Conservation (phyloP, 2,113 vertebrate species). For the Ctenomys sociabilis region DNA sequence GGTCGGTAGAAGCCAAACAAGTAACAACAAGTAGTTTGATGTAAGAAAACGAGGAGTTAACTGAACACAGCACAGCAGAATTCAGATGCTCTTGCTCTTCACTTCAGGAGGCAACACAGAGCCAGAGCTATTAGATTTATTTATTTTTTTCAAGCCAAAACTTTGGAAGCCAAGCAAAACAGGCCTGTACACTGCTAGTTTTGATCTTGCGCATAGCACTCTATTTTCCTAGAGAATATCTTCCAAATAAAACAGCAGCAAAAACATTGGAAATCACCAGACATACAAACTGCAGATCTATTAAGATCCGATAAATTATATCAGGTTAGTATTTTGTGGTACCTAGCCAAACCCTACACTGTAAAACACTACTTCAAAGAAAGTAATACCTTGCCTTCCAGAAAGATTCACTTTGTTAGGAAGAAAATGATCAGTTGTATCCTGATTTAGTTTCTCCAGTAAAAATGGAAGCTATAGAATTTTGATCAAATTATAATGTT, state of each 20-base stretch:
- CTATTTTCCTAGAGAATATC: conserved; percentile 60
- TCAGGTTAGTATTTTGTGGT: neutral
- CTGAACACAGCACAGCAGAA: neutral
- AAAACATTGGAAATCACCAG: conserved; percentile 18
- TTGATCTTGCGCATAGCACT: conserved; percentile 17
- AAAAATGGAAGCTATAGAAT: conserved; percentile 24
- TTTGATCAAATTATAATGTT: neutral
- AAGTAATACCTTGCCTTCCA: neutral
- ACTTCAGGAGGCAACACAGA: neutral
- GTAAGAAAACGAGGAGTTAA: neutral
- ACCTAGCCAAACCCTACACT: neutral
- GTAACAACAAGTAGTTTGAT: neutral
- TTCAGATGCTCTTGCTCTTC: neutral
- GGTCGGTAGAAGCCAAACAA: neutral
- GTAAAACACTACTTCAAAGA: neutral
- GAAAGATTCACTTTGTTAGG: conserved; percentile 21
- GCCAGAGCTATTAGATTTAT: neutral
- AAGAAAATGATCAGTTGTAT: neutral
- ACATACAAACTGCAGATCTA: conserved; percentile 18
- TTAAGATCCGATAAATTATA: neutral
- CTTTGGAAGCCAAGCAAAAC: conserved; percentile 40
- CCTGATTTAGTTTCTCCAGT: conserved; percentile 26
- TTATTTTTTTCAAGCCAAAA: neutral
- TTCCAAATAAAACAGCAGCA: conserved; percentile 64
- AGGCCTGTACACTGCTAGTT: conserved; percentile 16